These are phyloP conservation scores for Epizoanthus illoricatus DNA, from an alignment of 92 coral and sea anemone species.

Conservation along the genomic window DNA sequence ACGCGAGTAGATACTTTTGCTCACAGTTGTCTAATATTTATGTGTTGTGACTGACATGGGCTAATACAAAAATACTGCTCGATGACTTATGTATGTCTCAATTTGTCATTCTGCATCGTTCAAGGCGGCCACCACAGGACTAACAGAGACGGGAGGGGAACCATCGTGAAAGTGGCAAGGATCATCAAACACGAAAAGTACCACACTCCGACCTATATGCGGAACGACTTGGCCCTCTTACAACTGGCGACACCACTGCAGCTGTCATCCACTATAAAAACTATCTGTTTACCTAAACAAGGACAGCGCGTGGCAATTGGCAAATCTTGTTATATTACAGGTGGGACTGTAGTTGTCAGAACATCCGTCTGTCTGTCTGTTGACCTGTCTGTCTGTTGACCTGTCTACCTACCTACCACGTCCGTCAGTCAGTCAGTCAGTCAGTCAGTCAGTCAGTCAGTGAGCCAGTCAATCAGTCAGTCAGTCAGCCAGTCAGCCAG, in stretches of 20 bases:
- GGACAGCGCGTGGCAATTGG: constrained; percentile 2
- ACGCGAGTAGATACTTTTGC: no score
- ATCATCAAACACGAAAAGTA: constrained; percentile 32
- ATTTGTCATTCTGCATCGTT: neutral
- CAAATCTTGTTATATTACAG: constrained; percentile 9
- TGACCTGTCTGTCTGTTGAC: no score
- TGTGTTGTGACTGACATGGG: no score
- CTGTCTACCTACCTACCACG: no score
- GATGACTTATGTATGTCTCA: no score
- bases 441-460: no score
- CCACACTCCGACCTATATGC: constrained; percentile 29
- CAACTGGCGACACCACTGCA: constrained; percentile 18
- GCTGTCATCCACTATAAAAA: constrained; percentile 17
- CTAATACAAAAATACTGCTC: no score
- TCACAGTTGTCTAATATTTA: no score
- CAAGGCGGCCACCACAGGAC: constrained; percentile 32
- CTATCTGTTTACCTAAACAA: constrained; percentile 25
- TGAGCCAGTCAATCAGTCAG: no score
- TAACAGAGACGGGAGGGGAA: constrained; percentile 22
- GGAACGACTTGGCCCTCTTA: constrained; percentile 29
- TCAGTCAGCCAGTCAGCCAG: no score
- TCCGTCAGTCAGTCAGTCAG: no score
- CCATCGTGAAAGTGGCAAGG: constrained; percentile 27
- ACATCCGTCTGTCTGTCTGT: neutral
- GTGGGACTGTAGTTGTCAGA: neutral